These are phyloP conservation scores for Spisula subtruncata DNA, from an alignment of 2,888 invertebrate species.

Conservation along the genomic window DNA sequence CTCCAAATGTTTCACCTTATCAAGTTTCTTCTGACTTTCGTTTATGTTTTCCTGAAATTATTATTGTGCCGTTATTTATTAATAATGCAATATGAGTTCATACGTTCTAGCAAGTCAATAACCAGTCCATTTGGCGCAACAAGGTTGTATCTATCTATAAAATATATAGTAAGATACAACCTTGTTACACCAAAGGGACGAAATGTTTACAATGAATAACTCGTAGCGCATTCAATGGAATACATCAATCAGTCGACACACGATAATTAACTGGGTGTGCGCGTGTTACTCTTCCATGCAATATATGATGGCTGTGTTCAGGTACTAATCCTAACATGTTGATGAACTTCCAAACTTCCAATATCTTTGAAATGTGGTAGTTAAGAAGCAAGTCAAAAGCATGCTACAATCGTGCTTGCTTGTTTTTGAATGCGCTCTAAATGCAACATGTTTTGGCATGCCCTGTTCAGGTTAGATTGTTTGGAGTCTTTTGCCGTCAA, in stretches of 20 bases:
- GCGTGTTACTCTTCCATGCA: not conserved
- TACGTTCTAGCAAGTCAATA: not conserved
- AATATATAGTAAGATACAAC: no score
- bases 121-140: no score
- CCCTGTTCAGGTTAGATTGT: not conserved
- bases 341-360: slow-evolving; percentile 1
- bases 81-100: not conserved
- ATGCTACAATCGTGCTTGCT: not conserved
- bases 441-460: not conserved
- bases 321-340: not conserved
- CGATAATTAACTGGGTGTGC: slow-evolving; percentile 2
- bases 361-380: not conserved
- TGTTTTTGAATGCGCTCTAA: slow-evolving; percentile 8
- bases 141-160: no score
- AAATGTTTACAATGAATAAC: not conserved
- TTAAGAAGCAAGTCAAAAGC: not conserved
- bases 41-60: not conserved
- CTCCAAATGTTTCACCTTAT: no score
- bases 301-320: not conserved
- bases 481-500: not conserved
- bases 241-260: slow-evolving; percentile 1
- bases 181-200: no score
- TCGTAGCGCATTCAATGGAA: not conserved
- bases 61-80: not conserved
- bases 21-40: not conserved